These are phyloP conservation scores for Neuroscelio doddi DNA, from an alignment of 2,888 invertebrate genomes.

Conservation along the genomic window DNA sequence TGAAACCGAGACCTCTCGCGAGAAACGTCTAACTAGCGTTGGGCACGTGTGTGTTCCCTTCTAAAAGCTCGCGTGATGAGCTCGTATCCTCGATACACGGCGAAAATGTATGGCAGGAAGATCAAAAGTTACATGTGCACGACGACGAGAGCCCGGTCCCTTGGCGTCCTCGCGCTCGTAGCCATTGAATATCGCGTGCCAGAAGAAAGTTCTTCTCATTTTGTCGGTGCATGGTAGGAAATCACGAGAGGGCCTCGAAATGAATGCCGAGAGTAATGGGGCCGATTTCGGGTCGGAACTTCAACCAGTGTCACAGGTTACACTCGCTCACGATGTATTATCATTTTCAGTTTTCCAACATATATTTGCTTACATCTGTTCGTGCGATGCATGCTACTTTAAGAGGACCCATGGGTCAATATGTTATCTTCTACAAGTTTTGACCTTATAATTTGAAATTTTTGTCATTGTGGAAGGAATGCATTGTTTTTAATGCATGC, in stretches of 20 bases:
- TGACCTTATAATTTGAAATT: no score
- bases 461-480: no score
- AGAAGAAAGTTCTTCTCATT: slow-evolving; percentile 44
- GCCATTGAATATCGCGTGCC: slow-evolving; percentile 47
- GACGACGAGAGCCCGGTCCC: slow-evolving; percentile 22
- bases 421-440: no score
- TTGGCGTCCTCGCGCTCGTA: slow-evolving; percentile 17
- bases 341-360: slow-evolving; percentile 37
- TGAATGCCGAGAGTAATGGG: slow-evolving; percentile 41
- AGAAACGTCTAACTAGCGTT: slow-evolving; percentile 27
- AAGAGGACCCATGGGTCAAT: no score
- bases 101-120: slow-evolving; percentile 41
- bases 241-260: slow-evolving; percentile 41
- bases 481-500: no score
- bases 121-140: slow-evolving; percentile 45
- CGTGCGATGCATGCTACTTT: slow-evolving; percentile 16
- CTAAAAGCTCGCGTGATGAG: slow-evolving; percentile 45
- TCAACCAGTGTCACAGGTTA: slow-evolving; percentile 44
- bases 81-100: slow-evolving; percentile 45
- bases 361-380: slow-evolving; percentile 34
- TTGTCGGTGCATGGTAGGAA: slow-evolving; percentile 43
- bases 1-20: slow-evolving; percentile 48
- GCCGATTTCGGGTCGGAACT: slow-evolving; percentile 45
- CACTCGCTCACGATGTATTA: slow-evolving; percentile 40
- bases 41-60: slow-evolving; percentile 42